Conservation (phyloP, 2,113 vertebrate genomes). For the Cranoglanis bouderius region DNA sequence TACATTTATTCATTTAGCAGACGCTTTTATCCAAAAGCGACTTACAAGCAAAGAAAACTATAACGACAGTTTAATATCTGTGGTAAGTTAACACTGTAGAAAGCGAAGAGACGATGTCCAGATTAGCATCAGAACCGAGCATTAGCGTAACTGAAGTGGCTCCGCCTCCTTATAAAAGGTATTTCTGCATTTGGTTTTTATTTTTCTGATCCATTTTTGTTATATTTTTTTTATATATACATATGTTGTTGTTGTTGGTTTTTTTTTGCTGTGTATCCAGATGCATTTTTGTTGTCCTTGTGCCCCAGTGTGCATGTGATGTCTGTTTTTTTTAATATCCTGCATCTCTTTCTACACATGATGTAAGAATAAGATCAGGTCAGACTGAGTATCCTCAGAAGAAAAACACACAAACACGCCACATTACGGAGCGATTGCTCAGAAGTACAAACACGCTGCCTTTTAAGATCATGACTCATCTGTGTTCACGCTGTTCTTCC, state of each 20-base stretch:
- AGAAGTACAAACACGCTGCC: slow-evolving; percentile 43
- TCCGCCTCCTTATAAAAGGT: background rate
- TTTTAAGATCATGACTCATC: slow-evolving; percentile 49
- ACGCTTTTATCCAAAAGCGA: no score
- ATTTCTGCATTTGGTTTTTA: background rate
- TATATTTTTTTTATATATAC: background rate
- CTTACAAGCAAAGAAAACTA: no score
- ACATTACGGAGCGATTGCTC: slow-evolving; percentile 41
- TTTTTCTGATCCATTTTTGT: background rate
- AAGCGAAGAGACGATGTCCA: background rate
- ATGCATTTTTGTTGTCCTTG: background rate
- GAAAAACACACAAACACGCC: slow-evolving; percentile 21
- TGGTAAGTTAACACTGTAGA: background rate
- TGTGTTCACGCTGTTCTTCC: slow-evolving; percentile 42
- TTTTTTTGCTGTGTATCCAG: background rate
- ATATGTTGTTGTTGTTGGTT: no score
- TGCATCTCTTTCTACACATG: background rate
- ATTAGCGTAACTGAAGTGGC: background rate
- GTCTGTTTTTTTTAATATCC: background rate
- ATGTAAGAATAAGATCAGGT: background rate
- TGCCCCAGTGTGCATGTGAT: background rate
- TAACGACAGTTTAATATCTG: background rate
- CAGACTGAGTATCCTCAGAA: background rate
- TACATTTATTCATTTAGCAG: no score
- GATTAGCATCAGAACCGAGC: background rate